Base-by-base conservation (phyloP, 1,140 invertebrate species). In the Sycophila sp. region DNA sequence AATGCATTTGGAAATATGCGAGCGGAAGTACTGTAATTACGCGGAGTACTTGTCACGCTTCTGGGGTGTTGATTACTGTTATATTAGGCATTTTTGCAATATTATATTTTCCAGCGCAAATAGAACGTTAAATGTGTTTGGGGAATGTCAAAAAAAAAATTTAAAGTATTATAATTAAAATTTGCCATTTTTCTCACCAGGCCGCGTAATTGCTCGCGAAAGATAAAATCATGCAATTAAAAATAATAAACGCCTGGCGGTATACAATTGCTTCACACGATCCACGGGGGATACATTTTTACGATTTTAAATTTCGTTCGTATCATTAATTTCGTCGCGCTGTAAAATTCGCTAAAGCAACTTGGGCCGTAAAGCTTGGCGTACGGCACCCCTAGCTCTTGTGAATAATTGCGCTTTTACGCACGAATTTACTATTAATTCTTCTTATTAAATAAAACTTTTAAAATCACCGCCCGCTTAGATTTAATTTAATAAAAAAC, bases 1-100 rank as follows among this genome's bases (percentile, higher is more conserved):
- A 75, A 73, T 63, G 65, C 60, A 71, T 67, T 47, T 71, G 24
- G 59, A 42, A 55, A 60, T 63, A 15, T n/a, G n/a, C n/a, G 40
- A 15, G 19, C 58, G 58, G 32, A 42, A 69, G 36, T 69, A 62
- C 47, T 53, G 26, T 30, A 62, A 60, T 69, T 60, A n/a, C n/a
- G n/a, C n/a, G 30, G n/a, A 42, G 45, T n/a, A 36, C 45, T 36
- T 51, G 45, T 64, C 60, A 64, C 60, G 45, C 11, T 64, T 64
- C 26, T n/a, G 2, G 2, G 5, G 17, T 19, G 30, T 63, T 51
- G 51, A 64, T 64, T 38, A 36, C 45, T 51, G 32, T 24, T 51
- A 64, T 64, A n/a, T 2, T 62, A 47, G 7, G 24, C 49, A 62
- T 47, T 47, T 62, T 62, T 62, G 40, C 28, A 62, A 62, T 47